Evolutionary conservation across 1,140 invertebrate species (phyloP), one percentile per base, ranked within the genome.

Genomic region (Muscidifurax raptorellus): DNA sequence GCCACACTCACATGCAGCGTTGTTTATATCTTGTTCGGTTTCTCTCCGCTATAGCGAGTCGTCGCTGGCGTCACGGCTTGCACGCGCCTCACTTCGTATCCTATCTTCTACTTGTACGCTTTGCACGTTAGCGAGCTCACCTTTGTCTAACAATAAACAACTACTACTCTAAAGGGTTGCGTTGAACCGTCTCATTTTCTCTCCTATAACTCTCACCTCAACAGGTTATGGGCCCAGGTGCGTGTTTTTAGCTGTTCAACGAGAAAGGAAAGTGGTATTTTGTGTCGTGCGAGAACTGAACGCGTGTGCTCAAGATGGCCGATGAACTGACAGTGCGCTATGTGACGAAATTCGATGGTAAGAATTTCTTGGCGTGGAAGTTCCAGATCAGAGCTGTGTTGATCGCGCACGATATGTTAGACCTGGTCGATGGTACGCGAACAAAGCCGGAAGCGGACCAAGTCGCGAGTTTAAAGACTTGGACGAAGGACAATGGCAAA

Each of bases 311-410:
- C 10, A 72, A 18, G 32, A 72, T 72, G 69, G 4, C 28, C 18
- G 28, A 5, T 25, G 69, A 72, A 9, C 1, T 72, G 1, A 85
- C 79, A 0, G 32, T 78, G 18, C 44, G 79, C 36, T 80, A 84
- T 64, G 44, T 85, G 0, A 52, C 47, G 7, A 87, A 87, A 66
- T 87, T 86, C 28, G 83, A 86, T 25, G 87, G 87, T 6, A 71
- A 77, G 36, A 83, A 88, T 76, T 88, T 86, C 59, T 75, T 82
- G 52, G 77, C 32, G 0, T 88, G 86, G 84, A 87, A 87, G 40
- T 86, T 86, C 44, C 85, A 87, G 30, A 27, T 87, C 44, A n/a
- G 25, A 0, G 64, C 80, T 28, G 71, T 86, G 59, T 59, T 88
- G 15, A 52, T 78, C 0, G 87, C 80, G 28, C 18, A 85, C 66